Conservation (phyloP, 2,888 invertebrate species). For the Melolontha melolontha region DNA sequence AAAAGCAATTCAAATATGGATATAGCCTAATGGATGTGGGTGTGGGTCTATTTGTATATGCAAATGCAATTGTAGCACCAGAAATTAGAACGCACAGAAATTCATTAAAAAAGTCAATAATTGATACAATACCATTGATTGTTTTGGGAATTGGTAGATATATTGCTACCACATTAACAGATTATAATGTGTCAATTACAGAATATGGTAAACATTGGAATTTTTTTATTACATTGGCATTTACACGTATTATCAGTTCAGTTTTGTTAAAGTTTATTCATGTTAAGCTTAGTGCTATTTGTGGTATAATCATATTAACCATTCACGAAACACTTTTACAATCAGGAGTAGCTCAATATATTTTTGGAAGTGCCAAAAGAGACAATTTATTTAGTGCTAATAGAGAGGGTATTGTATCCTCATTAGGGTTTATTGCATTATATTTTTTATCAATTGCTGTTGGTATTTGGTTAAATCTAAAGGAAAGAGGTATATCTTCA, state of each 20-base stretch:
- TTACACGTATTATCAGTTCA: slow-evolving; percentile 81
- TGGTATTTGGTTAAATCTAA: slow-evolving; percentile 65
- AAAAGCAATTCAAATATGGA: slow-evolving; percentile 89
- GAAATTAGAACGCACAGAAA: slow-evolving; percentile 63
- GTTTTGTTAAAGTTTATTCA: slow-evolving; percentile 70
- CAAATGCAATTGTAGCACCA: slow-evolving; percentile 82
- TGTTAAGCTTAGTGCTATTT: slow-evolving; percentile 67
- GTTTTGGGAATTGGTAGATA: slow-evolving; percentile 75
- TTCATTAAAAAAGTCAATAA: slow-evolving; percentile 59
- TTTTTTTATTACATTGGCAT: slow-evolving; percentile 94
- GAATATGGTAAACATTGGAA: slow-evolving; percentile 99
- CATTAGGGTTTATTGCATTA: slow-evolving; percentile 85
- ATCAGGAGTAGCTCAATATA: slow-evolving; percentile 75
- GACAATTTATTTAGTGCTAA: slow-evolving; percentile 81
- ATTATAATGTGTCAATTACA: slow-evolving; percentile 86
- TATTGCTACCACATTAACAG: slow-evolving; percentile 68
- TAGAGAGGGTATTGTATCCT: slow-evolving; percentile 90
- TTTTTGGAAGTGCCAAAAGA: slow-evolving; percentile 72
- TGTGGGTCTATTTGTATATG: slow-evolving; percentile 87
- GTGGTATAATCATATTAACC: slow-evolving; percentile 70
- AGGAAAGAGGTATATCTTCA: slow-evolving; percentile 50
- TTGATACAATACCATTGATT: slow-evolving; percentile 67
- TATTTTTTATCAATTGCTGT: slow-evolving; percentile 81
- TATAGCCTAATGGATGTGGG: slow-evolving; percentile 96
- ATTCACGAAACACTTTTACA: slow-evolving; percentile 77